Conservation (phyloP, 2,113 vertebrate genomes). For the Nannospalax galili region DNA sequence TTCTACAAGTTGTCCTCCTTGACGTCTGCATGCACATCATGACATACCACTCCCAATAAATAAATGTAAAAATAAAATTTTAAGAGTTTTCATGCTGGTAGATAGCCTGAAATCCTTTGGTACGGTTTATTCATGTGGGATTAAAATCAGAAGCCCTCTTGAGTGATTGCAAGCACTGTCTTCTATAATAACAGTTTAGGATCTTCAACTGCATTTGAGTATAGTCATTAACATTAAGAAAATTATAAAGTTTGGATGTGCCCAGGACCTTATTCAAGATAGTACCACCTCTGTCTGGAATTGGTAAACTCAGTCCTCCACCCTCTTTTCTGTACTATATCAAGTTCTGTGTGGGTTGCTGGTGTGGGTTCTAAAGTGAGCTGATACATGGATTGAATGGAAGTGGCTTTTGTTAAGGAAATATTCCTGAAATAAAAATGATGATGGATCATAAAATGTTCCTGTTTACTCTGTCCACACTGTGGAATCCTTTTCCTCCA, state of each 20-base stretch:
- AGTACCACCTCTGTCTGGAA: neutral
- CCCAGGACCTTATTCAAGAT: neutral
- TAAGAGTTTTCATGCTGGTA: neutral
- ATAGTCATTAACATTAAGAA: neutral
- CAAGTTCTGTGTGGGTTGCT: neutral
- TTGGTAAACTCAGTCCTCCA: neutral
- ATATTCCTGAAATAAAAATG: slow-evolving; percentile 17
- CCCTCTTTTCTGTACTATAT: neutral
- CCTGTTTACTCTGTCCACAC: neutral
- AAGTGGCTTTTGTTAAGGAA: slow-evolving; percentile 48
- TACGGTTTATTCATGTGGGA: neutral
- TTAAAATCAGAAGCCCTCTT: neutral
- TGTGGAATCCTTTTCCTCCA: neutral
- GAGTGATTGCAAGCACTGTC: neutral
- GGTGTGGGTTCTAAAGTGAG: neutral
- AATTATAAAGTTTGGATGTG: neutral
- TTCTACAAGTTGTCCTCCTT: neutral
- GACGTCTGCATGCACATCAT: neutral
- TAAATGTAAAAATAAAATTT: neutral
- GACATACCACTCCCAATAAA: neutral
- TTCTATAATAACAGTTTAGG: neutral
- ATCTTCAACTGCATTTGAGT: neutral
- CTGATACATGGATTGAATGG: neutral
- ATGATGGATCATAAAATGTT: neutral
- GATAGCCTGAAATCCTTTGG: neutral